phyloP scores from a whole-genome alignment of 2,797 vertebrate species.

The Cichlasoma orientale region DNA sequence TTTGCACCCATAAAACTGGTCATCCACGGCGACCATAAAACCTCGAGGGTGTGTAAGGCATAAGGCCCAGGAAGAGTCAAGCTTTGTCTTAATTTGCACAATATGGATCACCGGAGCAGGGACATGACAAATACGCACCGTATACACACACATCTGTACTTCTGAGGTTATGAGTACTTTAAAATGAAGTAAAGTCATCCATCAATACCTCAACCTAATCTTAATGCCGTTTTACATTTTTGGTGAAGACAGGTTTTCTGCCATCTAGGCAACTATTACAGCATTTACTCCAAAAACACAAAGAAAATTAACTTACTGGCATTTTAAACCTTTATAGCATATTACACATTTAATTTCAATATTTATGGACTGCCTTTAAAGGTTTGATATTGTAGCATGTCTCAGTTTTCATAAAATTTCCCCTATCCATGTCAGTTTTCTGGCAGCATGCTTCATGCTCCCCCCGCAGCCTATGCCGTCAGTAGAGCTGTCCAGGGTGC shows the following conservation, averaged over 20 bases:
- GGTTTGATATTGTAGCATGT: not conserved
- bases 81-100: slow-evolving; percentile 39
- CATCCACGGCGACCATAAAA: slow-evolving; percentile 54
- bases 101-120: not conserved
- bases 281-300: no score
- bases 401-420: not conserved
- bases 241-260: not conserved
- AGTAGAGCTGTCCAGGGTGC: slow-evolving; percentile 2
- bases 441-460: not conserved
- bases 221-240: no score
- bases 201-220: not conserved
- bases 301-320: no score
- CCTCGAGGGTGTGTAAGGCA: slow-evolving; percentile 13
- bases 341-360: not conserved
- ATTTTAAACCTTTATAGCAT: no score
- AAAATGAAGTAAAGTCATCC: not conserved
- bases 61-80: slow-evolving; percentile 23
- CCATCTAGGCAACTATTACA: not conserved
- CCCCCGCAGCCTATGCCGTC: not conserved
- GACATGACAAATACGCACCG: slow-evolving; percentile 1
- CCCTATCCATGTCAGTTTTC: not conserved
- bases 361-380: not conserved
- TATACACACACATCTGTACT: not conserved
- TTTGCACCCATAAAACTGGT: slow-evolving; percentile 47
- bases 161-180: not conserved